Conservation (phyloP, 92 coral and sea anemone species). For the Palythoa heliodiscus region DNA sequence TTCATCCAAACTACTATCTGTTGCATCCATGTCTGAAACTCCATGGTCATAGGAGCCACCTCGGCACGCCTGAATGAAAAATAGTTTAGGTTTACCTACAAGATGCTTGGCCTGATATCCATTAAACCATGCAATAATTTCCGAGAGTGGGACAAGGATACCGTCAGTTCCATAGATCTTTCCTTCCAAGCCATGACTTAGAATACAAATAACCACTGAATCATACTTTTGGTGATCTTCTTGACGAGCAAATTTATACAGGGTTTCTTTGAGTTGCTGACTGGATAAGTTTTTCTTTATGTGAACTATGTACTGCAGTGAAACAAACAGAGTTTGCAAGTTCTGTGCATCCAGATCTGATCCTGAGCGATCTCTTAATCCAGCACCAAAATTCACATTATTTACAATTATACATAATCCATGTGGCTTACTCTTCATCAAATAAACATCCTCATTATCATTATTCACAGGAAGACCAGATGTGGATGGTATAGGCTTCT, state of each 20-base stretch:
- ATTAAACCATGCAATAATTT: conserved; percentile 83
- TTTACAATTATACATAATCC: conserved; percentile 89
- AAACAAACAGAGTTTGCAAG: conserved; percentile 71
- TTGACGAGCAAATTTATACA: conserved; percentile 67
- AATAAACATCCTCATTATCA: conserved; percentile 62
- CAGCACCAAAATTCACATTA: conserved; percentile 73
- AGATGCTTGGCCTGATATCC: conserved; percentile 86
- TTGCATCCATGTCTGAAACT: conserved; percentile 49
- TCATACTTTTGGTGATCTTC: conserved; percentile 78
- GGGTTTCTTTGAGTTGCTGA: conserved; percentile 60
- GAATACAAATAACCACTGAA: conserved; percentile 89
- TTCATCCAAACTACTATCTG: conserved; percentile 52
- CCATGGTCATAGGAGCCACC: conserved; percentile 95
- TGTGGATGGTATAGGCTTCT: conserved; percentile 17
- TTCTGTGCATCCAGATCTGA: conserved; percentile 85
- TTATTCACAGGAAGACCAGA: conserved; percentile 3
- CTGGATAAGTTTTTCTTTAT: conserved; percentile 64
- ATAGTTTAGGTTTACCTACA: conserved; percentile 92
- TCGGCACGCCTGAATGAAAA: conserved; percentile 96
- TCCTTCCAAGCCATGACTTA: conserved; percentile 96
- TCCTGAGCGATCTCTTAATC: conserved; percentile 75
- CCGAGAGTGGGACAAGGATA: conserved; percentile 72
- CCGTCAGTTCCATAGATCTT: conserved; percentile 90
- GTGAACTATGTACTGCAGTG: conserved; percentile 76
- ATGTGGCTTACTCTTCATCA: conserved; percentile 80